Conservation (phyloP, 2,888 invertebrate genomes). For the Sinohyriopsis cumingii region DNA sequence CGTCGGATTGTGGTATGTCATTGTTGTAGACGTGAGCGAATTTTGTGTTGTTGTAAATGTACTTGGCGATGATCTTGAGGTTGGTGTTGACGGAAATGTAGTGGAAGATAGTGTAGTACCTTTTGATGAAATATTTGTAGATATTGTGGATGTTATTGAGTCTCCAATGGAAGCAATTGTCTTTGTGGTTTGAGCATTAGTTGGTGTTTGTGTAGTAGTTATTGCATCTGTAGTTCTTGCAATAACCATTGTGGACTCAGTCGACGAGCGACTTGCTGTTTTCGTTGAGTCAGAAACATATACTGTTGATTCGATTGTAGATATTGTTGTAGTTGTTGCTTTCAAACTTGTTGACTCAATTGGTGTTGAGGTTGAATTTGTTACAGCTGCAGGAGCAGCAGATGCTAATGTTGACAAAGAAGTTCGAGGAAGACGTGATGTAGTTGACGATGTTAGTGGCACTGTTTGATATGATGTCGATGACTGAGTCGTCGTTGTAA, state of each 20-base stretch:
- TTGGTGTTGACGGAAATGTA: not conserved
- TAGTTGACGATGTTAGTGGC: not conserved
- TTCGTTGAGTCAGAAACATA: not conserved
- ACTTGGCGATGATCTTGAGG: constrained; percentile 1
- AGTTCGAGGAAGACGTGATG: not conserved
- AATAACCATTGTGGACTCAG: not conserved
- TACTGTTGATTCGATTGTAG: not conserved
- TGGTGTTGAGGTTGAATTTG: not conserved
- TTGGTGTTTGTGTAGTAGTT: not conserved
- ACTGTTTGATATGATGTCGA: not conserved
- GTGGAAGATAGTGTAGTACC: not conserved
- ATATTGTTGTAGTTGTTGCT: not conserved
- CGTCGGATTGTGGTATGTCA: not conserved
- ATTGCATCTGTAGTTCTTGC: not conserved
- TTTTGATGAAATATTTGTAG: not conserved
- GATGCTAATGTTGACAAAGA: not conserved
- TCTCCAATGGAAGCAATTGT: not conserved
- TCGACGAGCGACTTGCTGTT: not conserved
- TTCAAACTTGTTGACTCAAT: not conserved
- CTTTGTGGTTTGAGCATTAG: not conserved
- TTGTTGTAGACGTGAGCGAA: constrained; percentile 2
- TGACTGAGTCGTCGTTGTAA: not conserved
- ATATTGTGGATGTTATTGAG: not conserved
- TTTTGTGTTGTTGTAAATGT: not conserved
- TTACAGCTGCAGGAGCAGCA: not conserved